Conservation (phyloP, 2,113 vertebrate species). For the Saccopteryx leptura region DNA sequence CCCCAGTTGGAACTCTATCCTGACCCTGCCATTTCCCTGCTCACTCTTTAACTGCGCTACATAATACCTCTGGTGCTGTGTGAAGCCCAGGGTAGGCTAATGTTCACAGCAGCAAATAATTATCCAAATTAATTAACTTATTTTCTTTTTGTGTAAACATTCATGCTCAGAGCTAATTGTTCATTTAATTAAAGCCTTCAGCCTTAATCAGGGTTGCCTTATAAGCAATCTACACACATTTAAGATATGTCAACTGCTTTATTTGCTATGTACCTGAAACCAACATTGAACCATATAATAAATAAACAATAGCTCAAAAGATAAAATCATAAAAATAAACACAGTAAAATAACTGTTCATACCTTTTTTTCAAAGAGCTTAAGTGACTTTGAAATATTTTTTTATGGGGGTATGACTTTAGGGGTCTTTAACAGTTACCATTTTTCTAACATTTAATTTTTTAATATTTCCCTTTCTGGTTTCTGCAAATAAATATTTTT, state of each 20-base stretch:
- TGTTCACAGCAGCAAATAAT: slow-evolving; percentile 54
- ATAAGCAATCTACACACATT: neutral
- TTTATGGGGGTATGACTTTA: neutral
- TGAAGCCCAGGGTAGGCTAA: neutral
- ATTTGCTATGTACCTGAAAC: neutral
- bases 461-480: neutral
- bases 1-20: neutral
- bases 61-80: neutral
- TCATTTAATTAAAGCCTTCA: slow-evolving; percentile 73
- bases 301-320: neutral
- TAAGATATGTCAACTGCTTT: neutral
- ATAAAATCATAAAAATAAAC: neutral
- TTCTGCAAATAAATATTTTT: neutral
- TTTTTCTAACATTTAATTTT: neutral
- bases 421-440: neutral
- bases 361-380: neutral
- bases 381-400: neutral
- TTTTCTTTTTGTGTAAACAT: slow-evolving; percentile 69
- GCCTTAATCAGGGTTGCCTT: slow-evolving; percentile 31
- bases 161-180: slow-evolving; percentile 60
- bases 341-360: too few species aligned
- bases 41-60: neutral
- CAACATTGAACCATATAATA: neutral
- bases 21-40: slow-evolving; percentile 22
- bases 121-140: slow-evolving; percentile 65